Evolutionary conservation across 2,888 invertebrate genomes (phyloP), one percentile per base, ranked within the genome.

Genomic region (Plusia festucae): DNA sequence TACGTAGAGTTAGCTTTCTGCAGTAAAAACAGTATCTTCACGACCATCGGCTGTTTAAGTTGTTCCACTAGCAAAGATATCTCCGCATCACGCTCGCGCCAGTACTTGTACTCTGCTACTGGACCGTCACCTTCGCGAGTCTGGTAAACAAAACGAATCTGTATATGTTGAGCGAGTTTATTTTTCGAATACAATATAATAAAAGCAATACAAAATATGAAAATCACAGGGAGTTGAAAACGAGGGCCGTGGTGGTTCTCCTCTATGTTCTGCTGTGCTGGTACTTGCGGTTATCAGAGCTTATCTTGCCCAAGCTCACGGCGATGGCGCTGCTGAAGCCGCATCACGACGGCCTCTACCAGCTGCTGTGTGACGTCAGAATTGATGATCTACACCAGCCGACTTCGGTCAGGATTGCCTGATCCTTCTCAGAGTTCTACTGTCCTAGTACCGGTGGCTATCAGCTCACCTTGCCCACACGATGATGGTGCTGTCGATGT

Each of bases 91-190:
- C 97, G 95, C 82, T 97, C 97, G 59, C 97, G 96, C 99, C 99
- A 99, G 82, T 97, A 97, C 69, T 97, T 97, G 84, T 97, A 98
- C 87, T 98, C 98, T 0, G 98, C 97, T 61, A 98, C 96, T 0
- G 98, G 98, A 0, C 98, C 97, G 67, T 97, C 96, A 0, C 97
- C 97, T 53, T 96, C 95, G 0, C 96, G 96, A 65, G 95, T 90
- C 93, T 93, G 72, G 1, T 54, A 57, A 60, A 27, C 51, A 15
- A 40, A 3, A 13, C 9, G 16, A n/a, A n/a, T n/a, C n/a, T 44
- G 5, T 8, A 27, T 8, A 0, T 44, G 0, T n/a, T n/a, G 13
- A 34, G 13, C n/a, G n/a, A n/a, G n/a, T n/a, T n/a, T n/a, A n/a
- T n/a, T n/a, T n/a, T n/a, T n/a, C n/a, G n/a, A n/a, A n/a, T n/a